These are phyloP conservation scores for Sympetrum striolatum DNA, from an alignment of 2,888 invertebrate species.

Conservation along the genomic window DNA sequence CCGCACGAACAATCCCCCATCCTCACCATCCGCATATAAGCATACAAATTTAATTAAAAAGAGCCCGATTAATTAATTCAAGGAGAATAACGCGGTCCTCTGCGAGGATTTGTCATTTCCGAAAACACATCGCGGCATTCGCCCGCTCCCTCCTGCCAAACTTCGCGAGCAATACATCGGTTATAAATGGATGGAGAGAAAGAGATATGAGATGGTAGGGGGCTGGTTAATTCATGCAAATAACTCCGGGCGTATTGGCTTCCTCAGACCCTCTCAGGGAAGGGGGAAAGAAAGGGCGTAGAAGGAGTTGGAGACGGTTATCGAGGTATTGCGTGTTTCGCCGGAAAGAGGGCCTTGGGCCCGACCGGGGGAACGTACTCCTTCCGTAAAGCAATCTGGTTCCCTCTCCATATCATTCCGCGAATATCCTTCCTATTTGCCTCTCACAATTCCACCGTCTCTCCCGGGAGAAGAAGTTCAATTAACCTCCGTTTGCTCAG, in stretches of 20 bases:
- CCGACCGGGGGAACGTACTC: not conserved
- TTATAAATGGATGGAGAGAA: not conserved
- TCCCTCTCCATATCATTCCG: not conserved
- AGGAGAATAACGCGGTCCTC: not conserved
- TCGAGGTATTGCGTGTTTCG: conserved; percentile 13
- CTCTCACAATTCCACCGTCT: not conserved
- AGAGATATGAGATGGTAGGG: not conserved
- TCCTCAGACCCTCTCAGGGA: not conserved
- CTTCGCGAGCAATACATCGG: not conserved
- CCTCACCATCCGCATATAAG: not conserved
- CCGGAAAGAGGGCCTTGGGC: not conserved
- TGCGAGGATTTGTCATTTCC: not conserved
- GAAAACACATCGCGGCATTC: not conserved
- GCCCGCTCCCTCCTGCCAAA: not conserved
- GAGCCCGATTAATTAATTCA: not conserved
- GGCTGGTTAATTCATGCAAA: conserved; percentile 37
- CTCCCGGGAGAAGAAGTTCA: not conserved
- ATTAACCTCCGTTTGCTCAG: not conserved
- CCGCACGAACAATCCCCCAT: not conserved
- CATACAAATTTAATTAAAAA: not conserved
- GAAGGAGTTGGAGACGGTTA: not conserved
- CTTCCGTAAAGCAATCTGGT: not conserved
- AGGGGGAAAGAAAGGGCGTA: not conserved
- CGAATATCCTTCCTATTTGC: not conserved
- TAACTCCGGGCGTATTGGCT: conserved; percentile 32